Percentiles rank a stretch among this genome's conserved stretches.
Evolutionary conservation across 2,797 vertebrate species (phyloP).

Genomic region (Lemur catta): DNA sequence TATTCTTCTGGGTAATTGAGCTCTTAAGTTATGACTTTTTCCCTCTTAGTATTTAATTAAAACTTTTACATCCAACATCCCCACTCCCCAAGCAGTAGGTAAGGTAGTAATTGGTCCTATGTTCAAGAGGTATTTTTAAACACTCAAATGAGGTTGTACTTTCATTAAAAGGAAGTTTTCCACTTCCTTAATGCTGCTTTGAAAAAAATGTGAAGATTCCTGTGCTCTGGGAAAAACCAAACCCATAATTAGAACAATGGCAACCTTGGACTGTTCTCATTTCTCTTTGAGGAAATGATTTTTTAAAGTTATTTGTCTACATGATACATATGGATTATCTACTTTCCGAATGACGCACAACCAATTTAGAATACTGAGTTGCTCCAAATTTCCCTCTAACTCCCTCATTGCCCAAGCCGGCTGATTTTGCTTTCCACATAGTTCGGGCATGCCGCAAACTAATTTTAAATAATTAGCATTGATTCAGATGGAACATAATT

Average conservation of each 20-base stretch:
- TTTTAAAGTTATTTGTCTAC: neutral
- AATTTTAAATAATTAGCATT: slow-evolving; percentile 37
- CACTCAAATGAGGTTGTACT: slow-evolving; percentile 40
- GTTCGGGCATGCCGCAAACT: neutral
- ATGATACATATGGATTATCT: neutral
- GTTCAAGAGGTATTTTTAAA: slow-evolving; percentile 60
- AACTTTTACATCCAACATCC: neutral
- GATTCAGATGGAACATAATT: slow-evolving; percentile 13
- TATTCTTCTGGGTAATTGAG: neutral
- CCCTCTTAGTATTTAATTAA: slow-evolving; percentile 44
- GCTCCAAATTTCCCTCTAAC: neutral
- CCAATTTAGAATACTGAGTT: neutral
- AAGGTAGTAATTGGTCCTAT: neutral
- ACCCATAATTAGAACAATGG: slow-evolving; percentile 58
- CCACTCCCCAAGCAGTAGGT: neutral
- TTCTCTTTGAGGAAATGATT: slow-evolving; percentile 49
- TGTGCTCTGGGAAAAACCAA: slow-evolving; percentile 58
- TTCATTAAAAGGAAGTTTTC: slow-evolving; percentile 55
- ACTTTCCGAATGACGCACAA: neutral
- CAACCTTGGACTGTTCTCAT: neutral
- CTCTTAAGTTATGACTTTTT: neutral
- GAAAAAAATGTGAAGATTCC: slow-evolving; percentile 59
- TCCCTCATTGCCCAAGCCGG: neutral
- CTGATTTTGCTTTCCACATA: neutral
- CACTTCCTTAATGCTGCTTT: slow-evolving; percentile 54